Base-by-base conservation (phyloP, 2,797 vertebrate species). In the Sebastes nivosus region DNA sequence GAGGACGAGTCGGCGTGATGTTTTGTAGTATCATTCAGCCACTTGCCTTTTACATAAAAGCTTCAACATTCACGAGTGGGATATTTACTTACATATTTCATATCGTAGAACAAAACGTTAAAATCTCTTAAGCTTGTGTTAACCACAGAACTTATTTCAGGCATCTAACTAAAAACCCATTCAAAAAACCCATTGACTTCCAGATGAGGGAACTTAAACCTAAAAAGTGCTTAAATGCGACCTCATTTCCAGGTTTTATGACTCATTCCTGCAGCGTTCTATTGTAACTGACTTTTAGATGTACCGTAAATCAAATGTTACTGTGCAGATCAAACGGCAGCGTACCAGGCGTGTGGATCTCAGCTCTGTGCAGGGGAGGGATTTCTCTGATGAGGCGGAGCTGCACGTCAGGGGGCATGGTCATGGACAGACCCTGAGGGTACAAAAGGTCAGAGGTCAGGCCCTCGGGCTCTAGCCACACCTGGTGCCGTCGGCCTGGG, bases 381-480 rank as follows among this genome's bases (percentile, higher is more conserved):
- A 99, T 96, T 12, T 97, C 96, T 58, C 91, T 94, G 89, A 99
- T 94, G 89, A 99, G 96, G 68, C 95, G 94, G 66, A 98, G 97
- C 91, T 99, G 98, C 30, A 96, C 60, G 61, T 98, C 97, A 3
- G 95, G 95, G 0, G 98, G 97, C 88, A 99, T 95, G 0, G 98
- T 99, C 96, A 99, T 96, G 8, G 98, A 98, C 25, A 98, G 92
- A 69, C 98, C 98, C 86, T 99, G 98, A 0, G 98, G 98, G 86
- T 99, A 99, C 81, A 98, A 87, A 42, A 99, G 92, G 8, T 97
- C 94, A 34, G 97, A 98, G 89, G 95, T 96, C 92, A 98, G 11
- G n/a, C 98, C 98, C 88, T 99, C 98, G 0, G 98, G 98, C 92
- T 99, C 98, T 89, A 99, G 92, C 98, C 98, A 99, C 73, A 99